Evolutionary conservation across 2,888 invertebrate genomes (phyloP).

Genomic region (Pseudococcus longispinus): DNA sequence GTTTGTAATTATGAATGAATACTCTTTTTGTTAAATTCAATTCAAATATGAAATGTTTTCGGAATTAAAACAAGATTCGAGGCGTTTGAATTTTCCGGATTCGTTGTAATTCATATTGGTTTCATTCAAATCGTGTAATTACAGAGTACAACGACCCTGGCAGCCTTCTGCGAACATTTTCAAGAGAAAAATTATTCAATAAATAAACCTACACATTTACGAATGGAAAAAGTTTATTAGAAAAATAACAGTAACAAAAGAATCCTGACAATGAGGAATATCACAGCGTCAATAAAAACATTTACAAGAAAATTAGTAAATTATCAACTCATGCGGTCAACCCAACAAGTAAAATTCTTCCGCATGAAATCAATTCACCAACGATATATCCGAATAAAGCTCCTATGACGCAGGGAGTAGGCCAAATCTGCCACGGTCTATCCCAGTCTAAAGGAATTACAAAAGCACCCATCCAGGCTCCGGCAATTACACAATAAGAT

Average conservation of each 20-base stretch:
- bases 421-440: conserved; percentile 85
- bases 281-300: neutral
- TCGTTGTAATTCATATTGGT: too few species aligned
- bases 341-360: neutral
- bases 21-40: too few species aligned
- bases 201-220: too few species aligned
- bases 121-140: too few species aligned
- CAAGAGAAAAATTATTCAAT: too few species aligned
- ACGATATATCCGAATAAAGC: conserved; percentile 67
- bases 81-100: too few species aligned
- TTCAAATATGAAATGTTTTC: too few species aligned
- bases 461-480: conserved; percentile 84
- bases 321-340: neutral
- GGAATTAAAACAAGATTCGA: too few species aligned
- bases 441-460: conserved; percentile 92
- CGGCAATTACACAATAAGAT: conserved; percentile 70
- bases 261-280: neutral
- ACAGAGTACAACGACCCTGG: too few species aligned
- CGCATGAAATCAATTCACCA: conserved; percentile 46
- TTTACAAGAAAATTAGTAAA: neutral
- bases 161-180: too few species aligned
- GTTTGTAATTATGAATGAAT: too few species aligned
- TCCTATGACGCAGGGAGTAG: conserved; percentile 75
- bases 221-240: too few species aligned
- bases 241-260: neutral